Conservation (phyloP, 1,140 invertebrate genomes). For the Nymphalis io region DNA sequence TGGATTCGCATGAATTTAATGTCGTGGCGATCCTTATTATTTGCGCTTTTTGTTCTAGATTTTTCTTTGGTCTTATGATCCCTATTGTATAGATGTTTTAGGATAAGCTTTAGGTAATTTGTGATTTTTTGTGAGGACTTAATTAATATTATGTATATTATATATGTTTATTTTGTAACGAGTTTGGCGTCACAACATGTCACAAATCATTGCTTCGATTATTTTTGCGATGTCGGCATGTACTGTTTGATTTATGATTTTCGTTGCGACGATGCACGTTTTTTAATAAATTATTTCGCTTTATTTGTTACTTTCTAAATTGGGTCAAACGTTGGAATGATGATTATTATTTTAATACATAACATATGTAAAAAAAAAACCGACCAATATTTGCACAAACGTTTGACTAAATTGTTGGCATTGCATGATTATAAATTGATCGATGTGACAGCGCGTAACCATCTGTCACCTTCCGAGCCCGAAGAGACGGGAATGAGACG, state of each 20-base stretch:
- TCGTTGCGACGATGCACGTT: conserved; percentile 32
- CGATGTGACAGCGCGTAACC: conserved; percentile 53
- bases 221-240: conserved; percentile 38
- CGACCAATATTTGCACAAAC: neutral
- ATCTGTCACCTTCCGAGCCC: conserved; percentile 56
- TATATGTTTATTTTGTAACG: neutral
- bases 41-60: conserved; percentile 40
- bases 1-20: conserved; percentile 66
- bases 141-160: too few relatives aligned
- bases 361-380: neutral
- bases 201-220: conserved; percentile 41
- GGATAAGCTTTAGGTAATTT: conserved; percentile 31
- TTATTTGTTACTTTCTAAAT: neutral
- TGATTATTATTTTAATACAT: neutral
- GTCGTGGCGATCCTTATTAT: conserved; percentile 47
- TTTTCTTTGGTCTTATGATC: conserved; percentile 26
- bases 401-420: conserved; percentile 19
- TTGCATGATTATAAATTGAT: conserved; percentile 36
- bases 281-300: conserved; percentile 13
- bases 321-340: neutral
- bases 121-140: conserved; percentile 57
- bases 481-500: conserved; percentile 74
- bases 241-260: conserved; percentile 21
- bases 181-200: conserved; percentile 46
- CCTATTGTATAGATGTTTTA: conserved; percentile 12